These are phyloP conservation scores for Mugil cephalus DNA, from an alignment of 2,113 vertebrate species.

Conservation along the genomic window DNA sequence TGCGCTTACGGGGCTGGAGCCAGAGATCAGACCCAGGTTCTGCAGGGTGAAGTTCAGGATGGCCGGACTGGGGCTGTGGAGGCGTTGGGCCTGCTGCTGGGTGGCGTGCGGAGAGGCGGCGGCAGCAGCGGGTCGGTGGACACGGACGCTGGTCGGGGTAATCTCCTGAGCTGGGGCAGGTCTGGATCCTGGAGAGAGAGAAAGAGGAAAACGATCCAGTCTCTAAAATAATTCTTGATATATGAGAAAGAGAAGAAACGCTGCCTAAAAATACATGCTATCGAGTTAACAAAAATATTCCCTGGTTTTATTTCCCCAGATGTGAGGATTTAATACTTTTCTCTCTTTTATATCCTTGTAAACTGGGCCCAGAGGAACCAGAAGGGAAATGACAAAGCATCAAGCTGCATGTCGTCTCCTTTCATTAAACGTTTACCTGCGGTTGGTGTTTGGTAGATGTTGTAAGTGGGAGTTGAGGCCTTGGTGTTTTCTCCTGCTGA, in stretches of 20 bases:
- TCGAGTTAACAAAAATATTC: too few species aligned
- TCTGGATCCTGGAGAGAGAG: conserved; percentile 86
- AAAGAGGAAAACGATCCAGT: too few species aligned
- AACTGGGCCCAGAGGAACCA: too few species aligned
- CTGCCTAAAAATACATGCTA: too few species aligned
- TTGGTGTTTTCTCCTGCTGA: conserved; percentile 76
- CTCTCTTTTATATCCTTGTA: too few species aligned
- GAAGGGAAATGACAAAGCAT: too few species aligned
- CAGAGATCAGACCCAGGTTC: conserved; percentile 89
- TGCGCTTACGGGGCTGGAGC: conserved; percentile 58
- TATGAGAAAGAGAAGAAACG: too few species aligned
- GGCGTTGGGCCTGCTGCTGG: conserved; percentile 73
- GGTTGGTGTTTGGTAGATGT: conserved; percentile 87
- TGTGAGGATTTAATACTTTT: too few species aligned
- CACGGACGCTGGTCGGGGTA: conserved; percentile 86
- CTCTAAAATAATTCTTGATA: too few species aligned
- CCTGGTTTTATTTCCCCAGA: too few species aligned
- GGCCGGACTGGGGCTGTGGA: conserved; percentile 87
- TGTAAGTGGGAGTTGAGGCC: conserved; percentile 81
- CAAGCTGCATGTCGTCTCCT: too few species aligned
- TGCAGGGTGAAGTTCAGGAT: conserved; percentile 94
- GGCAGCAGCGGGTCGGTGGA: conserved; percentile 52
- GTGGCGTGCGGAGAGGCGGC: conserved; percentile 77
- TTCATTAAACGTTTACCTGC: conserved; percentile 76
- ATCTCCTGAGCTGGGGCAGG: conserved; percentile 84